These are phyloP conservation scores for Ariolimax columbianus DNA, from an alignment of 2,888 invertebrate species.

Conservation along the genomic window DNA sequence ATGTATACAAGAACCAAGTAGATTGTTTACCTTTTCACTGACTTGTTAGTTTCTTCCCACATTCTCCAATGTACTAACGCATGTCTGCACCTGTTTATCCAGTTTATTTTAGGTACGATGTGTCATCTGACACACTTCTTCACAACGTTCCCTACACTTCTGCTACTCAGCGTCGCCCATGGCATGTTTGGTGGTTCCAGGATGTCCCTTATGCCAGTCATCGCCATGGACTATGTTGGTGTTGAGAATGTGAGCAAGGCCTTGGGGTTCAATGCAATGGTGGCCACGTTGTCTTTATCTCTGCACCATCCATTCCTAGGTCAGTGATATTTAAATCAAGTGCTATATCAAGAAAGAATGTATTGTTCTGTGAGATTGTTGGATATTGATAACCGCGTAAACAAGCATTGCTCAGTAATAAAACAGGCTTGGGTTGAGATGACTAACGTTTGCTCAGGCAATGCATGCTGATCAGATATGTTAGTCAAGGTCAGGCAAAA, in stretches of 20 bases:
- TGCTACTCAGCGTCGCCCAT: slow-evolving; percentile 31
- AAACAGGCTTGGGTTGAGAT: no score
- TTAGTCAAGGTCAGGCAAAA: no score
- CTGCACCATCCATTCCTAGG: slow-evolving; percentile 36
- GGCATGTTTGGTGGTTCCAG: slow-evolving; percentile 46
- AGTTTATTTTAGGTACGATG: slow-evolving; percentile 23
- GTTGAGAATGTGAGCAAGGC: slow-evolving; percentile 48
- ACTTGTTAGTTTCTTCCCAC: no score
- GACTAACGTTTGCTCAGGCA: no score
- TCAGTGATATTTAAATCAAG: no score
- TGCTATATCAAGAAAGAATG: no score
- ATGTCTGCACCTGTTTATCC: neutral
- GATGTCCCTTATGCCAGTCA: slow-evolving; percentile 32
- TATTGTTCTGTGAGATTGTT: no score
- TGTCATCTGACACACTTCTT: slow-evolving; percentile 45
- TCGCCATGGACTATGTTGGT: slow-evolving; percentile 49
- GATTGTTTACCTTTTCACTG: no score
- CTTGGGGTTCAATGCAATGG: slow-evolving; percentile 46
- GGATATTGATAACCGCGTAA: no score
- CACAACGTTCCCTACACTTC: slow-evolving; percentile 39
- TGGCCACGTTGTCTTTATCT: slow-evolving; percentile 28
- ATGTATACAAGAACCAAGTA: neutral
- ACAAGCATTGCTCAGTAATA: no score
- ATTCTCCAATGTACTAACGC: no score
- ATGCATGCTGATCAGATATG: no score